phyloP scores from a whole-genome alignment of 2,888 invertebrate genomes.

The Tenthredo amoena region DNA sequence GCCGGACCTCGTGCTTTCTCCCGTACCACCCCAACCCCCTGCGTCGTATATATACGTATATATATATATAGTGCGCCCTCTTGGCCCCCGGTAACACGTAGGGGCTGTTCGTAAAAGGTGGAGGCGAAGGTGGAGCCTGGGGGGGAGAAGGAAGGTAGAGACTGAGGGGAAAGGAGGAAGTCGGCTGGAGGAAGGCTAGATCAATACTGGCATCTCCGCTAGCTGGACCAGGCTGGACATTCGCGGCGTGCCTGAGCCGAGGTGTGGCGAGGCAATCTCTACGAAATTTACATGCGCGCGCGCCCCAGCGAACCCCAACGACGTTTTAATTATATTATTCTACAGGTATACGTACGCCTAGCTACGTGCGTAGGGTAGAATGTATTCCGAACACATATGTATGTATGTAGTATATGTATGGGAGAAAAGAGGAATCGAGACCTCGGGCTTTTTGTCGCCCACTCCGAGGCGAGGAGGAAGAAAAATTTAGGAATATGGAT shows the following conservation, averaged over 20 bases:
- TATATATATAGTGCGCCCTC: constrained; percentile 54
- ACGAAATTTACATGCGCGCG: constrained; percentile 52
- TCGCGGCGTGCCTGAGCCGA: constrained; percentile 64
- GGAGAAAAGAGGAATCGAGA: background rate
- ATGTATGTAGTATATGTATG: background rate
- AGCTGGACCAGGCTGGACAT: constrained; percentile 78
- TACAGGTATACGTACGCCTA: background rate
- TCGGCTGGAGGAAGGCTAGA: constrained; percentile 67
- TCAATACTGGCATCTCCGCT: constrained; percentile 77
- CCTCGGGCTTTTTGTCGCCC: background rate
- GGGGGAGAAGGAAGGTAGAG: constrained; percentile 59
- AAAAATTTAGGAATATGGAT: background rate
- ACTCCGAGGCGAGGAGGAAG: background rate
- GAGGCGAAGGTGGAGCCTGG: constrained; percentile 63
- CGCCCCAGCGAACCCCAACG: constrained; percentile 40
- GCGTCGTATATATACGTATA: constrained; percentile 53
- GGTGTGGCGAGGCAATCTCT: constrained; percentile 50
- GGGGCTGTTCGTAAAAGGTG: constrained; percentile 55
- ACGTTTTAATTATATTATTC: constrained; percentile 52
- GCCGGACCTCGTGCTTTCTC: constrained; percentile 73
- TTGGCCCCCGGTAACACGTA: constrained; percentile 63
- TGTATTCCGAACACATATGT: background rate
- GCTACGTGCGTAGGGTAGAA: background rate
- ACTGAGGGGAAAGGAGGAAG: constrained; percentile 31
- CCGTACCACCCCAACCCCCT: background rate